Evolutionary conservation across 2,113 vertebrate species (phyloP).

Genomic region (Cyprinodon tularosa): DNA sequence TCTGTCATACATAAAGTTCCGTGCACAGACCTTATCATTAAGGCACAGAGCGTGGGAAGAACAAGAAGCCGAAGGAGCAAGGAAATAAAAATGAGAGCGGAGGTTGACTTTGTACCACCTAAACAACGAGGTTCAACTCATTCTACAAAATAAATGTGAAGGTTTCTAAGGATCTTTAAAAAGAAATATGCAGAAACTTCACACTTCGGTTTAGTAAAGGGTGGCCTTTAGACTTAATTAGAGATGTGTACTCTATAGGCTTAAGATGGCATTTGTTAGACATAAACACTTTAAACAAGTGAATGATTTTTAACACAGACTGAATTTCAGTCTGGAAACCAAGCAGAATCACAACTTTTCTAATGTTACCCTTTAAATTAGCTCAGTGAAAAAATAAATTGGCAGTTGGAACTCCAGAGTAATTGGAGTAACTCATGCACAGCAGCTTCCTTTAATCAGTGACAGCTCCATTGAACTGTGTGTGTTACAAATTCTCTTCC

Average conservation of each 20-base stretch:
- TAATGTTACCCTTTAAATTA: constrained; percentile 5
- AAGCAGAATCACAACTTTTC: not conserved
- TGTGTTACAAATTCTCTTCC: constrained; percentile 1
- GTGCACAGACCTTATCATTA: constrained; percentile 55
- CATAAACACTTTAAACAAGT: not conserved
- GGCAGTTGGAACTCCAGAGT: constrained; percentile 17
- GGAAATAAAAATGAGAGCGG: constrained; percentile 19
- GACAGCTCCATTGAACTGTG: constrained; percentile 6
- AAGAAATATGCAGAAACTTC: not conserved
- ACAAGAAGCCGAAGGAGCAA: constrained; percentile 40
- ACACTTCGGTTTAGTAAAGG: not conserved
- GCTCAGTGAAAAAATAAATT: constrained; percentile 12
- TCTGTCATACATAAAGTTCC: constrained; percentile 36
- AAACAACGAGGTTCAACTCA: constrained; percentile 5
- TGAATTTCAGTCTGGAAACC: not conserved
- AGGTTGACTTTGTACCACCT: constrained; percentile 34
- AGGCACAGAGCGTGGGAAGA: constrained; percentile 50
- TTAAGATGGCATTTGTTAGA: not conserved
- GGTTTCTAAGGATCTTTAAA: not conserved
- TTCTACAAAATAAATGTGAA: not conserved
- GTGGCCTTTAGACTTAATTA: constrained; percentile 2
- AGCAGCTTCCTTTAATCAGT: constrained; percentile 39
- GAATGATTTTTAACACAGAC: not conserved
- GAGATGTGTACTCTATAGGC: not conserved
- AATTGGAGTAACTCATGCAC: constrained; percentile 18